Evolutionary conservation across 2,797 vertebrate genomes (phyloP).

Genomic region (Pteronotus mesoamericanus): DNA sequence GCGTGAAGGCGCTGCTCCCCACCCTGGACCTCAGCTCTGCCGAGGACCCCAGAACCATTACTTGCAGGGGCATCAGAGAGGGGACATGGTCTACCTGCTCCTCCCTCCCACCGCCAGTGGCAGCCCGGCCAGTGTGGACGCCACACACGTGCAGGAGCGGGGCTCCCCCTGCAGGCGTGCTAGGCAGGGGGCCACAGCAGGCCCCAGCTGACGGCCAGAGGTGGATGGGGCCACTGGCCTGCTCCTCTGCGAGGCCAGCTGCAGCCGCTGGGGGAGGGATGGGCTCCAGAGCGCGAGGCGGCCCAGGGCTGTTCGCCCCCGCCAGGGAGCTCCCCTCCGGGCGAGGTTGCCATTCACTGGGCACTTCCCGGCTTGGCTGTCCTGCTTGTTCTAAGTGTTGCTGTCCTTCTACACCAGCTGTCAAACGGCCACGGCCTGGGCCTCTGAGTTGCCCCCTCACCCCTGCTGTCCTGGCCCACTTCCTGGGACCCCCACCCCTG

Average conservation of each 20-base stretch:
- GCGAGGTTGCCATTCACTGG: background rate
- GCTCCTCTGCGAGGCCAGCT: background rate
- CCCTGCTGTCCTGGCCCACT: background rate
- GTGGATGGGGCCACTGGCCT: accelerated
- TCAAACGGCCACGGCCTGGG: background rate
- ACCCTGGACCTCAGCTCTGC: background rate
- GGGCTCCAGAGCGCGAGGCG: accelerated
- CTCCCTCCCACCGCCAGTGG: background rate
- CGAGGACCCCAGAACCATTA: background rate
- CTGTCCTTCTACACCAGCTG: too few relatives aligned
- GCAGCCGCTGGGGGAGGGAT: background rate
- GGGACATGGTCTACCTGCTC: background rate
- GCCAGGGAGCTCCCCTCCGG: background rate
- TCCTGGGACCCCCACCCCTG: background rate
- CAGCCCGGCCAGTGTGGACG: accelerated
- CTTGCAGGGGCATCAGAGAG: background rate
- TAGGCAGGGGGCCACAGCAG: background rate
- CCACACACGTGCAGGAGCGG: accelerated
- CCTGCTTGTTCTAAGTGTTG: background rate
- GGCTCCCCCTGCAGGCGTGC: background rate
- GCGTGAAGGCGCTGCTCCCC: too few relatives aligned
- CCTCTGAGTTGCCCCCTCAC: accelerated
- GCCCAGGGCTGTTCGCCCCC: too few relatives aligned
- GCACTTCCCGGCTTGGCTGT: accelerated
- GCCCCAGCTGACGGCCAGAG: background rate